These are phyloP conservation scores for Nothocercus julius DNA, from an alignment of 2,113 vertebrate species.

Conservation along the genomic window DNA sequence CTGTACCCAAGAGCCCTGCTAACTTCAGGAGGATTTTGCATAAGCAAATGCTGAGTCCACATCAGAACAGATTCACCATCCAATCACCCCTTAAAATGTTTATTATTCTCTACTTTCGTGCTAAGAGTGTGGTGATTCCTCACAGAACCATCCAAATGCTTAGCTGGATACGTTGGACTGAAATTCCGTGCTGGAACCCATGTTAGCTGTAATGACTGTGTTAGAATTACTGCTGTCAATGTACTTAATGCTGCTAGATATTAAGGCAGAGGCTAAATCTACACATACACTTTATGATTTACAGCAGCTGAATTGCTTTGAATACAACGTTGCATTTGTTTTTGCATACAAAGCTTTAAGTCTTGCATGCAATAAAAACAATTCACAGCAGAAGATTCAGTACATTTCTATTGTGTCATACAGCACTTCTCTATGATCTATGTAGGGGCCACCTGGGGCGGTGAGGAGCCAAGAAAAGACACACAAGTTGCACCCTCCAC, in stretches of 20 bases:
- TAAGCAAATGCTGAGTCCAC: neutral
- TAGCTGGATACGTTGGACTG: neutral
- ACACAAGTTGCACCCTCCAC: neutral
- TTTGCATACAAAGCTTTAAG: neutral
- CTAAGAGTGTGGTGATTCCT: neutral
- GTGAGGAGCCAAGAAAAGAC: neutral
- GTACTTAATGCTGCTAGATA: neutral
- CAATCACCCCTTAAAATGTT: neutral
- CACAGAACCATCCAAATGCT: neutral
- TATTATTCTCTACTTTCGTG: neutral
- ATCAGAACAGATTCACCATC: neutral
- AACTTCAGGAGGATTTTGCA: neutral
- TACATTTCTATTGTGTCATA: neutral
- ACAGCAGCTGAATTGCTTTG: neutral
- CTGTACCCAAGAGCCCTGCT: neutral
- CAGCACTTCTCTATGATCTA: neutral
- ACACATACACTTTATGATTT: neutral
- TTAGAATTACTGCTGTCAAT: neutral
- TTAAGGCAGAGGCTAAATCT: neutral
- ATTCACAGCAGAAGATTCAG: neutral
- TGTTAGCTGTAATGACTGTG: neutral
- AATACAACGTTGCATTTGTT: neutral
- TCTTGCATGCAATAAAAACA: neutral
- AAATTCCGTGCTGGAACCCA: neutral
- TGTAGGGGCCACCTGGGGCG: neutral